A percentile compares a stretch with the other conserved stretches of the same genome.
These are phyloP conservation scores for Drosophila macrothrix DNA, from an alignment of 2,888 invertebrate species.

Conservation along the genomic window DNA sequence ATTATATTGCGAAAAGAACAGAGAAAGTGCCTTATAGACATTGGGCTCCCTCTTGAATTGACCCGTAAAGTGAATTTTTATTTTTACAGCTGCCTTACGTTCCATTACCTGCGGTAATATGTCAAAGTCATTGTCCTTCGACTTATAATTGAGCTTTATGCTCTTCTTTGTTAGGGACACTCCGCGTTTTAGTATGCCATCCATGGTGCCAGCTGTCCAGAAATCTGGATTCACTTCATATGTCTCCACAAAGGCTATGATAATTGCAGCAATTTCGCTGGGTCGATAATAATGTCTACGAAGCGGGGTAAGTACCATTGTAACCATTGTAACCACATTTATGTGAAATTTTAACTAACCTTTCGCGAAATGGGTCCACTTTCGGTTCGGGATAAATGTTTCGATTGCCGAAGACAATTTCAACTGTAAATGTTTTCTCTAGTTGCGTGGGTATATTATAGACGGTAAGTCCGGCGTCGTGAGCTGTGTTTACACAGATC, in stretches of 20 bases:
- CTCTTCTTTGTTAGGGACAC: constrained; percentile 69
- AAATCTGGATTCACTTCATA: constrained; percentile 80
- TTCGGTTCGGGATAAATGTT: constrained; percentile 64
- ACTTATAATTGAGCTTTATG: constrained; percentile 62
- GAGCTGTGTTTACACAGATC: constrained; percentile 50
- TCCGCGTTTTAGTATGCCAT: constrained; percentile 74
- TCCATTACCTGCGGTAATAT: constrained; percentile 80
- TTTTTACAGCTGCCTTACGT: constrained; percentile 69
- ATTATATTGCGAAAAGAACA: constrained; percentile 78
- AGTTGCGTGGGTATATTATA: constrained; percentile 82
- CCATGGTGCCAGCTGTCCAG: constrained; percentile 79
- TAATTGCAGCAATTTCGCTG: constrained; percentile 78
- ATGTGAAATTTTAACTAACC: constrained; percentile 34
- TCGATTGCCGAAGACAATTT: constrained; percentile 77
- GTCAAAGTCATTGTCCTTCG: constrained; percentile 71
- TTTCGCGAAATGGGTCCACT: constrained; percentile 32
- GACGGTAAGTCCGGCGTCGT: constrained; percentile 64
- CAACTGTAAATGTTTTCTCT: constrained; percentile 77
- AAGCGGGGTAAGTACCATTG: not conserved
- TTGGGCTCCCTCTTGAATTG: constrained; percentile 76
- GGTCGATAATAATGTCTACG: constrained; percentile 69
- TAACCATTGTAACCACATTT: not conserved
- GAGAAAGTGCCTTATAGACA: constrained; percentile 75
- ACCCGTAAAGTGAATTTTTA: constrained; percentile 76
- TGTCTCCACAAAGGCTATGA: constrained; percentile 80